These are phyloP conservation scores for Polypterus senegalus DNA, from an alignment of 2,113 vertebrate genomes.

Conservation along the genomic window DNA sequence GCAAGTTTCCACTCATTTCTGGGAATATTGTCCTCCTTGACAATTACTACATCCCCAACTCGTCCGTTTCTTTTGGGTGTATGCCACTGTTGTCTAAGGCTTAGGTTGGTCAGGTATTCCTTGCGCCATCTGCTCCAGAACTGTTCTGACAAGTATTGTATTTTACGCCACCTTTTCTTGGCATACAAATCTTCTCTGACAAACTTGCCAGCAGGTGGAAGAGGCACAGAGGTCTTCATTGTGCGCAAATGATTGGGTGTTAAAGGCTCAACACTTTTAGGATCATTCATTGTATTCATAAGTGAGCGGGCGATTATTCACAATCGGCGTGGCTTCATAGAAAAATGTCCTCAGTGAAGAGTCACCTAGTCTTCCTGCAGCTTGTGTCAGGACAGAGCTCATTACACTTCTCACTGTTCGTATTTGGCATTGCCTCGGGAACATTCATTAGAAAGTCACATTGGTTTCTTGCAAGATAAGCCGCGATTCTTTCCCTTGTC, in stretches of 20 bases:
- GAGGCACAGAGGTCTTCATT: constrained; percentile 17
- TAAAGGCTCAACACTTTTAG: constrained; percentile 6
- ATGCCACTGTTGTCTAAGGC: not conserved
- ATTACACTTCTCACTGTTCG: constrained; percentile 15
- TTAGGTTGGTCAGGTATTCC: constrained; percentile 11
- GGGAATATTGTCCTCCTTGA: too few relatives aligned
- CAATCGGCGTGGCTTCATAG: too few relatives aligned
- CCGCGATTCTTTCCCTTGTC: too few relatives aligned
- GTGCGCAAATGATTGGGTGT: constrained; percentile 18
- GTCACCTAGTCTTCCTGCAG: constrained; percentile 4
- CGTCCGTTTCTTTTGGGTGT: too few relatives aligned
- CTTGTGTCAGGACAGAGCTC: constrained; percentile 4
- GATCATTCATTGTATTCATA: constrained; percentile 14
- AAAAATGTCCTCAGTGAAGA: too few relatives aligned
- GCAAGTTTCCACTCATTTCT: too few relatives aligned
- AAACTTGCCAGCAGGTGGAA: constrained; percentile 18
- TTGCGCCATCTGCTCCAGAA: constrained; percentile 22
- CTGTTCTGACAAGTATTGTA: constrained; percentile 18
- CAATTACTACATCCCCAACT: too few relatives aligned
- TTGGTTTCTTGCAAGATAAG: too few relatives aligned
- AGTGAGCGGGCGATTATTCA: too few relatives aligned
- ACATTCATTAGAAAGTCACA: too few relatives aligned
- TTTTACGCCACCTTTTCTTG: constrained; percentile 16
- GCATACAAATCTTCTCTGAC: constrained; percentile 21
- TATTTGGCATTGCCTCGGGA: constrained; percentile 19